Conservation (phyloP, 2,888 invertebrate species). For the Blera fallax region DNA sequence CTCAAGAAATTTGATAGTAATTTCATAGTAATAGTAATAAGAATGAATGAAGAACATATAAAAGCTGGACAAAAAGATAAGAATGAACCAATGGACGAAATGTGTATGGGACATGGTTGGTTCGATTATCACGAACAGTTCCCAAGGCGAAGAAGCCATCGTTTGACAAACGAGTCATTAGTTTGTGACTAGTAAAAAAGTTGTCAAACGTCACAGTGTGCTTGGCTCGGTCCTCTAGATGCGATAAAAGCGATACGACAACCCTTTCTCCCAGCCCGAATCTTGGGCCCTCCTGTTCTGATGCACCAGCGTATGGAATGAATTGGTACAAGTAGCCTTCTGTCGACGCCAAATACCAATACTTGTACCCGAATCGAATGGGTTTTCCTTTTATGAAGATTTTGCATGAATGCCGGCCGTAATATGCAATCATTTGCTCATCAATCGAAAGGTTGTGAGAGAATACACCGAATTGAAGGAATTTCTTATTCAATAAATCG, state of each 20-base stretch:
- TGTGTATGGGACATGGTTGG: neutral
- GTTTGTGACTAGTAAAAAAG: slow-evolving; percentile 1
- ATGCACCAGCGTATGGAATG: slow-evolving; percentile 10
- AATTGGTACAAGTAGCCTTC: no score
- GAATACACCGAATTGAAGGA: slow-evolving; percentile 1
- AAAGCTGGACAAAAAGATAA: neutral
- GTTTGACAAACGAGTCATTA: neutral
- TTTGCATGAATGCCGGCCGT: neutral
- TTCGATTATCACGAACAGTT: slow-evolving; percentile 5
- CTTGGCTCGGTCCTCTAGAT: neutral
- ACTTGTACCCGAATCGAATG: slow-evolving; percentile 20
- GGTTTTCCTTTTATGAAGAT: slow-evolving; percentile 9
- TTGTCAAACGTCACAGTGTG: slow-evolving; percentile 6
- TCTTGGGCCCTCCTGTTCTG: neutral
- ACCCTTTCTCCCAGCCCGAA: slow-evolving; percentile 6
- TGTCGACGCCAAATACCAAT: neutral
- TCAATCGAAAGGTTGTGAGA: slow-evolving; percentile 5
- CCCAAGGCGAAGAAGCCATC: neutral
- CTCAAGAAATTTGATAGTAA: neutral
- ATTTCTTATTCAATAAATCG: neutral
- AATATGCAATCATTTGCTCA: neutral
- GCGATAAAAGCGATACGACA: neutral
- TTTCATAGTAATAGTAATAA: neutral
- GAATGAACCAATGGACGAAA: neutral
- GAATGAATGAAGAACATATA: no score